Evolutionary conservation across 2,888 invertebrate genomes (phyloP).

Genomic region (Smittia sp.): DNA sequence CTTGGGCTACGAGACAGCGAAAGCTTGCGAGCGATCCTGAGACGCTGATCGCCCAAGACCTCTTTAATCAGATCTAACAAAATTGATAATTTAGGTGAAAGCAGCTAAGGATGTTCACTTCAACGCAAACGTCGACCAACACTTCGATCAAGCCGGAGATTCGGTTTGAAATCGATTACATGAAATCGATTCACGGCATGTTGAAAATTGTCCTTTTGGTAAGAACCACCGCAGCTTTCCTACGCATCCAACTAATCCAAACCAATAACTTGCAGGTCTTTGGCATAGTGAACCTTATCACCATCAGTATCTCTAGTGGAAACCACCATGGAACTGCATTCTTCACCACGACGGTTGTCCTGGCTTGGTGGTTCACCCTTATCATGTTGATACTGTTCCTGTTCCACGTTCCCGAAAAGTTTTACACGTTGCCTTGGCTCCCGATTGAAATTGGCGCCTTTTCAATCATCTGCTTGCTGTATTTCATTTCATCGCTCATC

Average conservation of each 20-base stretch:
- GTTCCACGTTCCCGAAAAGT: conserved; percentile 40
- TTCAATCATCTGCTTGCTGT: background rate
- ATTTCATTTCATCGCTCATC: conserved; percentile 31
- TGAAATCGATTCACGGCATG: background rate
- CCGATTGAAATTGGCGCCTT: conserved; percentile 20
- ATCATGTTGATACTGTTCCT: conserved; percentile 12
- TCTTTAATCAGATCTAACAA: too few relatives aligned
- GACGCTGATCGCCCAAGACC: too few relatives aligned
- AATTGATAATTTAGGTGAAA: background rate
- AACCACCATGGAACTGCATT: background rate
- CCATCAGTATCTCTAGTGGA: background rate
- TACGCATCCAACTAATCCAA: background rate
- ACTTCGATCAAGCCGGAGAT: conserved; percentile 27
- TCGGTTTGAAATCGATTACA: conserved; percentile 28
- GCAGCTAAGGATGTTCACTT: background rate
- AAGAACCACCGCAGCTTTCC: background rate
- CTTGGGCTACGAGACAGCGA: too few relatives aligned
- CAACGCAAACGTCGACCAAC: conserved; percentile 9
- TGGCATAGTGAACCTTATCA: conserved; percentile 13
- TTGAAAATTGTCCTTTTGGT: conserved; percentile 15
- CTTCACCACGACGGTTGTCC: background rate
- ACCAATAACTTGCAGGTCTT: background rate
- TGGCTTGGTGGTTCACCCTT: background rate
- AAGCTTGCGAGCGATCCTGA: too few relatives aligned
- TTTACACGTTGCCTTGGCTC: conserved; percentile 36